phyloP scores from a whole-genome alignment of 2,113 vertebrate genomes.

The Asarcornis scutulata region DNA sequence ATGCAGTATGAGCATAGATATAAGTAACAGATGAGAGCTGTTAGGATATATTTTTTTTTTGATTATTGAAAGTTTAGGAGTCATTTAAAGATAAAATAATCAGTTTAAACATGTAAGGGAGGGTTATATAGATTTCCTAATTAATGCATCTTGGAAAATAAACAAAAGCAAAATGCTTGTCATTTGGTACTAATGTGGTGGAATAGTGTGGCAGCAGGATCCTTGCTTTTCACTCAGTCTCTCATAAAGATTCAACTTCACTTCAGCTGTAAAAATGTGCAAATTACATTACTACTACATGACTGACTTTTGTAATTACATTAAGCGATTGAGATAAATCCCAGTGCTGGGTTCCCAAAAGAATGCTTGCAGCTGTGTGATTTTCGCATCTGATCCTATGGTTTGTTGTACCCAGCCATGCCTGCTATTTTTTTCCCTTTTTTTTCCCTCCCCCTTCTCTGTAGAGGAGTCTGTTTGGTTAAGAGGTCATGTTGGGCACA shows the following conservation, averaged over 20 bases:
- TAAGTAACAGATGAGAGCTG: neutral
- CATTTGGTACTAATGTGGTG: conserved; percentile 68
- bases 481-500: conserved; percentile 66
- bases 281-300: conserved; percentile 84
- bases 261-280: conserved; percentile 81
- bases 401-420: conserved; percentile 70
- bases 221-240: conserved; percentile 68
- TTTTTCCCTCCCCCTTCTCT: neutral
- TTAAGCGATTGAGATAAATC: conserved; percentile 88
- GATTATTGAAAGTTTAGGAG: neutral
- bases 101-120: neutral
- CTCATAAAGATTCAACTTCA: conserved; percentile 74
- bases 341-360: conserved; percentile 91
- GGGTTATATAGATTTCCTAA: conserved; percentile 54
- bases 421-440: neutral
- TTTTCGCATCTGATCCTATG: conserved; percentile 79
- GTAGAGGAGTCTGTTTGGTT: conserved; percentile 63
- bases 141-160: conserved; percentile 54
- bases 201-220: conserved; percentile 69
- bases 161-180: conserved; percentile 70
- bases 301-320: conserved; percentile 90
- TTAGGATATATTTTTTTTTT: neutral
- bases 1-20: neutral
- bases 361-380: conserved; percentile 93
- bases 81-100: conserved; percentile 35